A percentile compares a stretch with the other conserved stretches of the same genome.
Conservation (phyloP, 37 sponge, comb jelly and placozoan genomes). For the Geodia barretti region DNA sequence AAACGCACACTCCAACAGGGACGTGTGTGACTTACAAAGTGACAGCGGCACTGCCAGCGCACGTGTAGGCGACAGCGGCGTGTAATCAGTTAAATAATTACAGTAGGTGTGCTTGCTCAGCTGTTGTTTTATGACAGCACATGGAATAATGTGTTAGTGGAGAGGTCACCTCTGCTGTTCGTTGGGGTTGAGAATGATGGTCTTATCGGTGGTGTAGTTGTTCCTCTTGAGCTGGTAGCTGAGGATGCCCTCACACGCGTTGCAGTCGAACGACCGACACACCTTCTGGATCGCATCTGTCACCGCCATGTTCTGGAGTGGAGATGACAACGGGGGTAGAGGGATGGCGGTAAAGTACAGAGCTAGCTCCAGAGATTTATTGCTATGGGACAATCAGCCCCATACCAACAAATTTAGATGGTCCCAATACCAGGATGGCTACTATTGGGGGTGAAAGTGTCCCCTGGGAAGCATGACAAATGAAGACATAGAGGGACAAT, state of each 20-base stretch:
- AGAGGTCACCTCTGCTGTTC: slow-evolving; percentile 53
- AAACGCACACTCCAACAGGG: not conserved
- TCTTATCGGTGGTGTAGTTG: slow-evolving; percentile 76
- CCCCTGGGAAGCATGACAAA: no score
- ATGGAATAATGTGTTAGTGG: not conserved
- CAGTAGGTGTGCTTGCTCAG: no score
- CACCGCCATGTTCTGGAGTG: slow-evolving; percentile 59
- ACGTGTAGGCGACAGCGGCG: no score
- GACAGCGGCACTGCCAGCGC: no score
- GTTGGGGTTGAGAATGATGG: slow-evolving; percentile 74
- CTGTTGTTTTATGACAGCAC: no score
- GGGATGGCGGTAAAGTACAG: not conserved
- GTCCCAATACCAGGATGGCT: no score
- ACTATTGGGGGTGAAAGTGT: no score
- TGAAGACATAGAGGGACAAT: no score
- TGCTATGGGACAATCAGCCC: not conserved
- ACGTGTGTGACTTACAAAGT: not conserved
- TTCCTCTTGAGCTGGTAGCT: slow-evolving; percentile 80
- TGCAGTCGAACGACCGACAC: slow-evolving; percentile 73
- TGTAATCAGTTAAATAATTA: no score
- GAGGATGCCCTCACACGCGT: slow-evolving; percentile 88
- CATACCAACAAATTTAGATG: no score
- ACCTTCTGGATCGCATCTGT: slow-evolving; percentile 88
- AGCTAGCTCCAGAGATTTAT: no score
- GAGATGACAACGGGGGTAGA: not conserved